phyloP scores from a whole-genome alignment of 2,113 vertebrate species.

The Malurus alboscapulatus region DNA sequence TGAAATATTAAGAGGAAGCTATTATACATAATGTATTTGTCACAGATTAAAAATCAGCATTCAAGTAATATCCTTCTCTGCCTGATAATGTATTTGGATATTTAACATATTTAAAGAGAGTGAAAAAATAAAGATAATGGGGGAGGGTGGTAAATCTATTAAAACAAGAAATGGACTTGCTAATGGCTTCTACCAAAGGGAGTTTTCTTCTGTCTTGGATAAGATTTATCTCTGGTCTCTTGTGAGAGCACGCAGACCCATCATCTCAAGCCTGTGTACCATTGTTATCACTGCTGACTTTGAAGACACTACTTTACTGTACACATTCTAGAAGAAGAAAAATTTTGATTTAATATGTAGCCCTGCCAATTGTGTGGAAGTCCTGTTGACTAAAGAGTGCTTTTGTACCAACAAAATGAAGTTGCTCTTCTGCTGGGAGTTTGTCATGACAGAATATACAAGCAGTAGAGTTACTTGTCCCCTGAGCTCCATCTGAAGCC shows the following conservation, averaged over 20 bases:
- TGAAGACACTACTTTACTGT: not conserved
- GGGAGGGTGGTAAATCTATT: not conserved
- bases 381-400: not conserved
- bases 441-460: not conserved
- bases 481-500: not conserved
- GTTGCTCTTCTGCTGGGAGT: not conserved
- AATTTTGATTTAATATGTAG: not conserved
- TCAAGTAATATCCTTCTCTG: not conserved
- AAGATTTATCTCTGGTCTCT: not conserved
- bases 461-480: not conserved
- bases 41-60: slow-evolving; percentile 17
- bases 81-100: not conserved
- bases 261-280: not conserved
- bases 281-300: not conserved
- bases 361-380: not conserved
- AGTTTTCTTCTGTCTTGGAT: not conserved
- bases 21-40: slow-evolving; percentile 36
- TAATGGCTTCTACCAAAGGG: not conserved
- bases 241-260: not conserved
- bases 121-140: not conserved
- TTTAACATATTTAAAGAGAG: not conserved
- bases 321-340: not conserved
- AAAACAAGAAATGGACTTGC: not conserved
- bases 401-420: not conserved
- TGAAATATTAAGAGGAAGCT: slow-evolving; percentile 44